These are phyloP conservation scores for Ylistrum balloti DNA, from an alignment of 1,140 invertebrate species.

Conservation along the genomic window DNA sequence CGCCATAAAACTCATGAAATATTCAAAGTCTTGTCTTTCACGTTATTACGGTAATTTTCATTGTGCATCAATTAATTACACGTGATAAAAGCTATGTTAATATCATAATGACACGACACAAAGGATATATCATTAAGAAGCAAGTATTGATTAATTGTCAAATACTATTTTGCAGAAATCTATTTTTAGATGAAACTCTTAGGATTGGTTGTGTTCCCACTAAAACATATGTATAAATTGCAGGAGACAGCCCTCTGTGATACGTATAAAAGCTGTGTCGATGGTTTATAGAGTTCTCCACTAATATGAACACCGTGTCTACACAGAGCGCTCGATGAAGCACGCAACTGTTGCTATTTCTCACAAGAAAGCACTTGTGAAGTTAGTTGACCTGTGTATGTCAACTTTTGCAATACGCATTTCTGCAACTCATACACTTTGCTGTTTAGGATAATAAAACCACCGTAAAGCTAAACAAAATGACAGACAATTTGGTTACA, in stretches of 20 bases:
- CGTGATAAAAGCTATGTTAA: neutral
- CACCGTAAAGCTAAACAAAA: slow-evolving; percentile 28
- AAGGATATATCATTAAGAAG: neutral
- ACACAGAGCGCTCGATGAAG: neutral
- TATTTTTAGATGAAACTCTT: neutral
- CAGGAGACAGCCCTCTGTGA: slow-evolving; percentile 24
- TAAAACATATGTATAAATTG: neutral
- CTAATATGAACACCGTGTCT: neutral
- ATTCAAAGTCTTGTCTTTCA: neutral
- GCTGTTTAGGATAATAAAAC: slow-evolving; percentile 39
- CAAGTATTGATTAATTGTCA: neutral
- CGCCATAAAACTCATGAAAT: neutral
- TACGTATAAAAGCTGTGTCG: neutral
- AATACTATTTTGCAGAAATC: neutral
- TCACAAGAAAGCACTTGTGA: slow-evolving; percentile 32
- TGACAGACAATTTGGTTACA: slow-evolving; percentile 38
- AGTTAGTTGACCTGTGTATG: slow-evolving; percentile 42
- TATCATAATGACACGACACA: neutral
- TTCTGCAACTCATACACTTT: slow-evolving; percentile 17
- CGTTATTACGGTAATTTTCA: neutral
- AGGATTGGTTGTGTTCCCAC: neutral
- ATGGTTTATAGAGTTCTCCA: slow-evolving; percentile 8
- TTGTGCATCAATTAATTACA: slow-evolving; percentile 11
- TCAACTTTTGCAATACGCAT: slow-evolving; percentile 42
- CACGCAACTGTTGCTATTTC: neutral